Percentiles rank a stretch among this genome's conserved stretches.
Evolutionary conservation across 2,113 vertebrate species (phyloP).

Genomic region (Orcinus orca): DNA sequence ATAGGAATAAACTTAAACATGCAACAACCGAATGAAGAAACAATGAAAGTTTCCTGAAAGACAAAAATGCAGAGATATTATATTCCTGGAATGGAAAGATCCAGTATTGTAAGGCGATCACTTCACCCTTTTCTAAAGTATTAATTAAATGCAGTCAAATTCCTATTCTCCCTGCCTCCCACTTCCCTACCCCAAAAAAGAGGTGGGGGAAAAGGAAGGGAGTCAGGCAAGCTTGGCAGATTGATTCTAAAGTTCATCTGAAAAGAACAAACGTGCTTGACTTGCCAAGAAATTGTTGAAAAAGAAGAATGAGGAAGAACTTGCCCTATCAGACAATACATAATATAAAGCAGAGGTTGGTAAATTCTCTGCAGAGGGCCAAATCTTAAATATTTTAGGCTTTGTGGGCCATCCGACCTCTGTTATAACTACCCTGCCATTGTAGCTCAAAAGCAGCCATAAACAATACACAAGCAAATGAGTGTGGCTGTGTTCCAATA

Average conservation of each 20-base stretch:
- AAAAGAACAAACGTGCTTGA: background rate
- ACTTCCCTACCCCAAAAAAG: background rate
- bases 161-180: background rate
- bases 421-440: background rate
- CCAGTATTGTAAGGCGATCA: background rate
- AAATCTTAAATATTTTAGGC: background rate
- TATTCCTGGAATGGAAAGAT: background rate
- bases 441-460: background rate
- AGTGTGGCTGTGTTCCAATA: background rate
- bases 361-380: background rate
- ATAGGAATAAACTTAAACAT: background rate
- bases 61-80: background rate
- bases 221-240: background rate
- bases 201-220: background rate
- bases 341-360: background rate
- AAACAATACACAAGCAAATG: background rate
- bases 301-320: conserved; percentile 8
- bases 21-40: background rate
- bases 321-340: background rate
- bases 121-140: background rate
- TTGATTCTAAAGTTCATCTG: background rate
- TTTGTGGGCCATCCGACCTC: background rate
- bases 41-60: background rate
- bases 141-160: conserved; percentile 39
- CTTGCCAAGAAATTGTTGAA: conserved; percentile 14